Conservation (phyloP, 37 sponge, comb jelly and placozoan species). For the Oopsacas minuta region DNA sequence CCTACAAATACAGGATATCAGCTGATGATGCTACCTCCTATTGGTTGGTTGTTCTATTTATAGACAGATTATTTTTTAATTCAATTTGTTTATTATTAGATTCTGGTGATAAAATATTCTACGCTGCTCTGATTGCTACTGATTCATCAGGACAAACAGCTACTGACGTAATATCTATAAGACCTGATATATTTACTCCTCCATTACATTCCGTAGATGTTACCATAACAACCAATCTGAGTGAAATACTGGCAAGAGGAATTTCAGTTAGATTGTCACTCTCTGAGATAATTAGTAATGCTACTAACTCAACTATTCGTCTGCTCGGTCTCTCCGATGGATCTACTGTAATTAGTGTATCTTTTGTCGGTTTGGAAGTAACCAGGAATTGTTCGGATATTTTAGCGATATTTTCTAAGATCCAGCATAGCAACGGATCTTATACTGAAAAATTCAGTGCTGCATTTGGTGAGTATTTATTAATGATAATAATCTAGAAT, state of each 20-base stretch:
- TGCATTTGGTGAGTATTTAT: background rate
- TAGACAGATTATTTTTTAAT: background rate
- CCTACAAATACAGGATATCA: background rate
- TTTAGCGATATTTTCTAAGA: background rate
- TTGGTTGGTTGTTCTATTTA: background rate
- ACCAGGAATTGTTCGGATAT: background rate
- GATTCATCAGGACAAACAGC: background rate
- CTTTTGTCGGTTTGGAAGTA: background rate
- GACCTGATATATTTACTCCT: background rate
- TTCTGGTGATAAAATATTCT: background rate
- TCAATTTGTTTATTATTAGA: background rate
- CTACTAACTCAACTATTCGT: background rate
- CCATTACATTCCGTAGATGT: background rate
- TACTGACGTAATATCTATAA: background rate
- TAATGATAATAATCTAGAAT: background rate
- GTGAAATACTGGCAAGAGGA: background rate
- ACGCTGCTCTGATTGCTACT: background rate
- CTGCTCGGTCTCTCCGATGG: background rate
- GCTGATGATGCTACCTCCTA: background rate
- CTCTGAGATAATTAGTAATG: background rate
- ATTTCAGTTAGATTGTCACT: background rate
- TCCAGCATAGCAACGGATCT: background rate
- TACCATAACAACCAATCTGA: background rate
- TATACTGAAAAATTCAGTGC: background rate
- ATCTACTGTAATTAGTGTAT: background rate